phyloP scores from a whole-genome alignment of 2,888 invertebrate genomes.

The Zaprionus bogoriensis region DNA sequence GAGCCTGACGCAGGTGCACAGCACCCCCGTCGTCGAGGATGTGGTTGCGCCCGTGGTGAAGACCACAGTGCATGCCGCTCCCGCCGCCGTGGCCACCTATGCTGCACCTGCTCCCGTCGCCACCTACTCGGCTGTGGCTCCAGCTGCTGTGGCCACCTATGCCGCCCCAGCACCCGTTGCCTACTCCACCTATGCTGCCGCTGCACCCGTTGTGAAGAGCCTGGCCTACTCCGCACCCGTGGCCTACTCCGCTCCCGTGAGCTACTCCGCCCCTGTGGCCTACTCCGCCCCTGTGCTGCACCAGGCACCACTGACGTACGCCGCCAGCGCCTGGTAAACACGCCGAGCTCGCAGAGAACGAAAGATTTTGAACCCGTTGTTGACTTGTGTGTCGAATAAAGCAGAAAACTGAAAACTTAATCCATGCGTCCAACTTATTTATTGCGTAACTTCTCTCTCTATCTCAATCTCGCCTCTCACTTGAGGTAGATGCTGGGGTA shows the following conservation, averaged over 20 bases:
- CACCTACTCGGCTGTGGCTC: conserved; percentile 24
- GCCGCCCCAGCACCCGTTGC: conserved; percentile 14
- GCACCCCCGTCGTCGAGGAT: conserved; percentile 77
- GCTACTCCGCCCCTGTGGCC: conserved; percentile 37
- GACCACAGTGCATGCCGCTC: conserved; percentile 68
- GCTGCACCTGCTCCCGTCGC: conserved; percentile 30
- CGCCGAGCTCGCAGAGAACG: conserved; percentile 50
- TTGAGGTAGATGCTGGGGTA: conserved; percentile 65
- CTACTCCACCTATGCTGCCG: conserved; percentile 32
- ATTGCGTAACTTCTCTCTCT: background rate
- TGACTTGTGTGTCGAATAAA: conserved; percentile 53
- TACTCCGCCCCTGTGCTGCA: conserved; percentile 58
- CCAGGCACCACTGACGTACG: conserved; percentile 59
- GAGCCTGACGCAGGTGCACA: conserved; percentile 84
- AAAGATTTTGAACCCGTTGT: conserved; percentile 69
- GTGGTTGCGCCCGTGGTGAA: conserved; percentile 77
- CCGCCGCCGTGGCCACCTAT: conserved; percentile 25
- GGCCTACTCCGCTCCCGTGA: conserved; percentile 39
- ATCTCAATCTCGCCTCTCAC: too few species aligned
- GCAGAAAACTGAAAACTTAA: conserved; percentile 12
- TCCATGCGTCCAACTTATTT: background rate
- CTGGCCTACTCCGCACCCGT: conserved; percentile 27
- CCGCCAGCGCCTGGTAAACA: conserved; percentile 71
- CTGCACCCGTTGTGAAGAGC: conserved; percentile 20
- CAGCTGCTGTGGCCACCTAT: conserved; percentile 27